phyloP scores from a whole-genome alignment of 2,797 vertebrate species.

The Malacoraja senta region DNA sequence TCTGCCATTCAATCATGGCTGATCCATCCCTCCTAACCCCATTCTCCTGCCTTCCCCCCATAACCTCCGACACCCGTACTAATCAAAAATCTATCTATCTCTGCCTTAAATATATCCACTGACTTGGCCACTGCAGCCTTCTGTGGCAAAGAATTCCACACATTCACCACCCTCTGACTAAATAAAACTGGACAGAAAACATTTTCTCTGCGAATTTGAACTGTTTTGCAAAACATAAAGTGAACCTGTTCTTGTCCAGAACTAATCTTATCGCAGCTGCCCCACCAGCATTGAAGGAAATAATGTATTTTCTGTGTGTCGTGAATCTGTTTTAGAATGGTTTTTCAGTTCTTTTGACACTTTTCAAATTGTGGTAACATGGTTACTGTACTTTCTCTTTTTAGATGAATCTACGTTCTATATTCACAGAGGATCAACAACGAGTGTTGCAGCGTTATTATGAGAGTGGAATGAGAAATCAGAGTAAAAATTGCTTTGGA shows the following conservation, averaged over 20 bases:
- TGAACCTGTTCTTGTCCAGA: background rate
- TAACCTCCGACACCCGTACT: too few species aligned
- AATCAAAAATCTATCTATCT: too few species aligned
- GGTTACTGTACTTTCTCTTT: slow-evolving; percentile 60
- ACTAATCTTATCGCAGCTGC: background rate
- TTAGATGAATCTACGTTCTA: slow-evolving; percentile 98
- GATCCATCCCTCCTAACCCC: too few species aligned
- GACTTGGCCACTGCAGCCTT: too few species aligned
- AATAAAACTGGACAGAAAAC: background rate
- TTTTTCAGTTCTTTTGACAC: background rate
- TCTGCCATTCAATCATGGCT: too few species aligned
- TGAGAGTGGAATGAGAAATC: slow-evolving; percentile 99
- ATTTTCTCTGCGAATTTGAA: background rate
- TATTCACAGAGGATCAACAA: slow-evolving; percentile 94
- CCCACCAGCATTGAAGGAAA: background rate
- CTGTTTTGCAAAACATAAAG: background rate
- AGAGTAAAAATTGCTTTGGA: slow-evolving; percentile 99
- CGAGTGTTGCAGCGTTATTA: slow-evolving; percentile 95
- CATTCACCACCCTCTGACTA: too few species aligned
- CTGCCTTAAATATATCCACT: too few species aligned
- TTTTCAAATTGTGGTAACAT: slow-evolving; percentile 50
- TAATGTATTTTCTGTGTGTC: background rate
- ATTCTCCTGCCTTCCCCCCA: too few species aligned
- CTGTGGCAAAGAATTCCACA: too few species aligned
- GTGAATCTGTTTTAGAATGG: background rate